Base-by-base conservation (phyloP, 1,140 invertebrate species). In the Sinonovacula constricta region DNA sequence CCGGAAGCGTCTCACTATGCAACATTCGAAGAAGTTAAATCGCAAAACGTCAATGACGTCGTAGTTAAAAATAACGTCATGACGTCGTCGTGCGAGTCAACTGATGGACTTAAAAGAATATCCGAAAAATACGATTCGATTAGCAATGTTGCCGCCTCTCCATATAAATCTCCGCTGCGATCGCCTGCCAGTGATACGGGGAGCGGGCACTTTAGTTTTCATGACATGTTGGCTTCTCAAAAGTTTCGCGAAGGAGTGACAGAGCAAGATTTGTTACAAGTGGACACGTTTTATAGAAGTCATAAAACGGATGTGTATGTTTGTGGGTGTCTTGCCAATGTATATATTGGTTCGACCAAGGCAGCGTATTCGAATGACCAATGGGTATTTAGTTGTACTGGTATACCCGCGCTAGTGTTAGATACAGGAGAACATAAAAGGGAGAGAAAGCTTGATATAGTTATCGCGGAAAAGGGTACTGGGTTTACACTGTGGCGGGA, bases 401-500 rank as follows among this genome's bases (percentile, higher is more conserved):
- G 96, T 10, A 95, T 97, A 36, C 96, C 95, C 0, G 93, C 96
- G 0, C 92, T 97, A 0, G 91, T 97, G 0, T 91, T 97, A 56
- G 95, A 97, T 90, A 93, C 93, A 7, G 96, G 88, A 0, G 85
- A 89, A 45, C 94, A 95, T 7, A 90, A 95, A 54, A 92, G 94
- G 56, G 94, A 95, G 83, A 91, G 95, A 30, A 93, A 93, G 31
- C 94, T 97, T 4, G 94, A 95, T 74, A 93, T 97, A 28, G 92
- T 95, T 1, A 86, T 97, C 22, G 95, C 95, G 0, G 96, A 97
- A 90, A 93, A 95, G 59, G 95, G 95, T 2, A 95, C 95, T 1
- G 95, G 95, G 57, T 96, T 97, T 88, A 94, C 94, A 31, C 89
- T 97, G n/a, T 97, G 96, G 96, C 93, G 93, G 67, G 96, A 97